Conservation (phyloP, 2,797 vertebrate genomes). For the Catharus ustulatus region DNA sequence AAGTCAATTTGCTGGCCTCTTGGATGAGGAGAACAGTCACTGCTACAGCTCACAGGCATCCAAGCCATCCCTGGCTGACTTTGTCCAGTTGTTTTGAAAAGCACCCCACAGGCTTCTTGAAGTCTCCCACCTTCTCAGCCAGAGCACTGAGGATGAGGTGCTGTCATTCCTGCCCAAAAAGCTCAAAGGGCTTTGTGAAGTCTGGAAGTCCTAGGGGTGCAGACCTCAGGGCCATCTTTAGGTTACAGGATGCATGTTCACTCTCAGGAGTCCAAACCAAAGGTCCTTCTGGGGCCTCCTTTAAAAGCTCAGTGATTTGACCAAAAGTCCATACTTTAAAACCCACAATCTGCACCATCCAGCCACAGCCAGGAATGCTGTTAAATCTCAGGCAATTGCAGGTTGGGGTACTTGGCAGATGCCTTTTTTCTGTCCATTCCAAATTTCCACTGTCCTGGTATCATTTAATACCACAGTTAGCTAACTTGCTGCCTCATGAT, state of each 20-base stretch:
- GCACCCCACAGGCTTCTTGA: background rate
- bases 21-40: background rate
- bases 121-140: background rate
- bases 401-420: background rate
- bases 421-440: background rate
- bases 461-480: background rate
- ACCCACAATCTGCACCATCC: background rate
- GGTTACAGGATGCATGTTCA: fast-evolving
- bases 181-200: background rate
- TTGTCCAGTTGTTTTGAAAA: background rate
- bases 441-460: background rate
- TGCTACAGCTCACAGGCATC: background rate
- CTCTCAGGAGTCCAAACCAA: background rate
- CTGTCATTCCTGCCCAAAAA: background rate
- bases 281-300: background rate
- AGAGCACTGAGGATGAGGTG: background rate
- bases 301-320: background rate
- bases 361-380: background rate
- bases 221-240: background rate
- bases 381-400: background rate
- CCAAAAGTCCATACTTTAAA: background rate
- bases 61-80: background rate
- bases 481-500: background rate
- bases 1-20: background rate
- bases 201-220: background rate